Evolutionary conservation across 2,797 vertebrate species (phyloP), one percentile per base, ranked within the genome.

Genomic region (Sebastes goodei): DNA sequence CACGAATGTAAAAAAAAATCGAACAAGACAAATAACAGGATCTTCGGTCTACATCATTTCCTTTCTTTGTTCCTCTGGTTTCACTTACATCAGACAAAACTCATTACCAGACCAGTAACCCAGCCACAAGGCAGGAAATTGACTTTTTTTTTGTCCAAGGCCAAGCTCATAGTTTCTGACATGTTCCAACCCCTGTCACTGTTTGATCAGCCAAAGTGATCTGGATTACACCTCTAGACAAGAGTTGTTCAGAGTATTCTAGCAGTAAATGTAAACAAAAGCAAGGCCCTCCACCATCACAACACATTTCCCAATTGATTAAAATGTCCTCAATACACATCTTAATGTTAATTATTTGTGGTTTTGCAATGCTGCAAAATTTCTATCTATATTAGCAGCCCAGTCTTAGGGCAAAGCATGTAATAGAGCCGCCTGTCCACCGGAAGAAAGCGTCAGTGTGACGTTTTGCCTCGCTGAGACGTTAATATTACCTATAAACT

Each of bases 91-190:
- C 63, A 77, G 35, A 32, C 56, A 71, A 73, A 14, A 71, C 27
- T 72, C 61, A 84, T 86, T 80, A 78, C 52, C 67, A 71, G 73
- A 84, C 76, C 49, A 74, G 75, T 71, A 57, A 71, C 71, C 53
- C 29, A 63, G 62, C 52, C 67, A 69, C 70, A 57, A 69, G 72
- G 71, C 86, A 88, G 77, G 74, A 86, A 88, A 90, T 86, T 83
- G 52, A 84, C 79, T 87, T 83, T 68, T 46, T 38, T 64, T 78
- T 33, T 64, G 23, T 78, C 71, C 49, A 23, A 75, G 65, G 64
- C 57, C 25, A 49, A 76, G 23, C 49, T 84, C 49, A 72, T n/a
- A 3, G 14, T 53, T 71, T 74, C 67, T 4, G 42, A 73, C 71
- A 64, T 76, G 75, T 84, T 59, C 60, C 53, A 63, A 71, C 59